These are phyloP conservation scores for Myrmecophaga tridactyla DNA, from an alignment of 2,113 vertebrate genomes.

Conservation along the genomic window DNA sequence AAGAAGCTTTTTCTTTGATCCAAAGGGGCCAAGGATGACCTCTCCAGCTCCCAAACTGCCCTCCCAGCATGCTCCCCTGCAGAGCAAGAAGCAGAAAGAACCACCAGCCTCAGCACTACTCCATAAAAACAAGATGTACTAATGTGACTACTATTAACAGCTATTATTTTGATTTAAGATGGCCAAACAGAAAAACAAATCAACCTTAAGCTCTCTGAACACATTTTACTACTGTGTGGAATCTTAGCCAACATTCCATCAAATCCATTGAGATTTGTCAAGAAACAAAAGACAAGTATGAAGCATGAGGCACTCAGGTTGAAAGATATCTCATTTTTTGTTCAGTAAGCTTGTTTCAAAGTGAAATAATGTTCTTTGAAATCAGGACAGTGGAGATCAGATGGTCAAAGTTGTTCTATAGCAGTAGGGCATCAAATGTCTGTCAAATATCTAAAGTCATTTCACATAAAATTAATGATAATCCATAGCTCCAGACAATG, in stretches of 20 bases:
- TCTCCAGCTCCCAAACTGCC: not conserved
- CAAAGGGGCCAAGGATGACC: not conserved
- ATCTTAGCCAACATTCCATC: not conserved
- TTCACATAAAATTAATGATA: not conserved
- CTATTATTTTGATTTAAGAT: not conserved
- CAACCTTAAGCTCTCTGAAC: not conserved
- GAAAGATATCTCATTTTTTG: not conserved
- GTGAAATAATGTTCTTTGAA: not conserved
- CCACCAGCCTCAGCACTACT: not conserved
- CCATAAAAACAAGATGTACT: not conserved
- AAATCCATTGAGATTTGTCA: not conserved
- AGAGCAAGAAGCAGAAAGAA: not conserved
- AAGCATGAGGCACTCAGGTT: not conserved
- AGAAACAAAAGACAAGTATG: not conserved
- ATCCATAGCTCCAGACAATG: fast-evolving
- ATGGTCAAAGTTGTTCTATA: fast-evolving
- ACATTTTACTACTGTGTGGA: not conserved
- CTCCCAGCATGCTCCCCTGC: not conserved
- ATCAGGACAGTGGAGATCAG: too few species aligned
- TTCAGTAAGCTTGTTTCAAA: not conserved
- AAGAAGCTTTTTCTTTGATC: not conserved
- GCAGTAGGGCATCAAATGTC: not conserved
- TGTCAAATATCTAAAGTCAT: not conserved
- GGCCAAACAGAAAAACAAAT: not conserved
- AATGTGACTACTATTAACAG: not conserved